Conservation (phyloP, 1,140 invertebrate genomes). For the Drosophila saltans region DNA sequence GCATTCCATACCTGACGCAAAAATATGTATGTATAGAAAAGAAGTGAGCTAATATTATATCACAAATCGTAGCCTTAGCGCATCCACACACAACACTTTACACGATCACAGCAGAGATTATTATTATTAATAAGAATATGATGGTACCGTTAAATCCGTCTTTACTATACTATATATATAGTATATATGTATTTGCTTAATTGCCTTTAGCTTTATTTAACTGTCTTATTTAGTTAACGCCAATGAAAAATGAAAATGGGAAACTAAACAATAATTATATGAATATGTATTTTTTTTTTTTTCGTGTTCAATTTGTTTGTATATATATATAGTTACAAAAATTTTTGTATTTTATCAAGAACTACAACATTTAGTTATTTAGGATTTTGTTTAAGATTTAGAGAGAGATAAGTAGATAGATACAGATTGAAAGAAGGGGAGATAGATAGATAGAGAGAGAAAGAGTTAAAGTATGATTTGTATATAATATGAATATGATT, state of each 20-base stretch:
- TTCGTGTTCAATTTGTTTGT: slow-evolving; percentile 10
- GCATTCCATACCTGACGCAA: not conserved
- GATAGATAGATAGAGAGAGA: slow-evolving; percentile 34
- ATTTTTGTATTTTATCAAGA: slow-evolving; percentile 43
- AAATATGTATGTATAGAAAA: not conserved
- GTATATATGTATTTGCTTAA: slow-evolving; percentile 20
- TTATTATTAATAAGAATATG: slow-evolving; percentile 11
- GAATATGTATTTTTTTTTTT: not conserved
- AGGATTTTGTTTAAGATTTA: slow-evolving; percentile 41
- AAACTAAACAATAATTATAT: not conserved
- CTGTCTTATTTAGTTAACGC: slow-evolving; percentile 21
- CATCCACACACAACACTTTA: slow-evolving; percentile 60
- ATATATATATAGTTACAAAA: slow-evolving; percentile 8
- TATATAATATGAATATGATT: slow-evolving; percentile 46
- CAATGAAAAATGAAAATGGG: not conserved
- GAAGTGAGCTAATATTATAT: slow-evolving; percentile 7
- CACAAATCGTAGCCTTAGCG: slow-evolving; percentile 35
- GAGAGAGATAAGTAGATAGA: slow-evolving; percentile 33
- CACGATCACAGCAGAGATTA: slow-evolving; percentile 6
- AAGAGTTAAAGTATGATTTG: slow-evolving; percentile 50
- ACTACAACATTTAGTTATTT: slow-evolving; percentile 65
- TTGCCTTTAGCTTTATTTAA: slow-evolving; percentile 41
- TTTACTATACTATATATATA: not conserved
- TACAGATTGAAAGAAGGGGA: slow-evolving; percentile 41
- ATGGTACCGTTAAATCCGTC: slow-evolving; percentile 25